Percentiles rank a stretch among this genome's conserved stretches.
Evolutionary conservation across 1,140 invertebrate species (phyloP).

Genomic region (Tyrophagus putrescentiae): DNA sequence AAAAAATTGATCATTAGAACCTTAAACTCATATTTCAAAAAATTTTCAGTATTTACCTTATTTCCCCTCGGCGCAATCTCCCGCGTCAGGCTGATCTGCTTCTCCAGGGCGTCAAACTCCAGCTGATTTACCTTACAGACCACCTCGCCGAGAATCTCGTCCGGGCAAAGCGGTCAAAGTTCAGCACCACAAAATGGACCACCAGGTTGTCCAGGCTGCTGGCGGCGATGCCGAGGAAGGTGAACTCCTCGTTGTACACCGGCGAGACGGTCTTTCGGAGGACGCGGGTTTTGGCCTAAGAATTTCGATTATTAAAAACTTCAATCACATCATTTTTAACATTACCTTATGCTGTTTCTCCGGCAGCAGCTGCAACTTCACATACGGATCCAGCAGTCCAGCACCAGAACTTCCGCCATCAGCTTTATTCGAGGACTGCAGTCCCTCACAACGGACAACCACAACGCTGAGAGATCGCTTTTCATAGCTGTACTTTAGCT

Average conservation of each 20-base stretch:
- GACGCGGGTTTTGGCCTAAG: constrained; percentile 63
- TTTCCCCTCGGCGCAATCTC: constrained; percentile 26
- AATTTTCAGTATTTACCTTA: background rate
- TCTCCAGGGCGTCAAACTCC: constrained; percentile 24
- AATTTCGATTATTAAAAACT: background rate
- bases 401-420: no score
- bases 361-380: constrained; percentile 78
- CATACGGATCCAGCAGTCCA: constrained; percentile 70
- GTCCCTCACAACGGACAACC: constrained; percentile 65
- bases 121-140: constrained; percentile 44
- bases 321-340: background rate
- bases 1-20: constrained; percentile 1
- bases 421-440: constrained; percentile 53
- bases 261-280: constrained; percentile 79
- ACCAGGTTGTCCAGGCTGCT: constrained; percentile 69
- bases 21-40: background rate
- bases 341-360: constrained; percentile 80
- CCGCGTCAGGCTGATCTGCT: constrained; percentile 25
- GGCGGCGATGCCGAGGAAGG: constrained; percentile 76
- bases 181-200: constrained; percentile 81
- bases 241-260: constrained; percentile 89
- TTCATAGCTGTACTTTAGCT: constrained; percentile 67
- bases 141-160: constrained; percentile 95
- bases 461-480: constrained; percentile 78
- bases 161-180: constrained; percentile 93